Evolutionary conservation across 2,797 vertebrate species (phyloP).

Genomic region (Enteromius thamalakanensis): DNA sequence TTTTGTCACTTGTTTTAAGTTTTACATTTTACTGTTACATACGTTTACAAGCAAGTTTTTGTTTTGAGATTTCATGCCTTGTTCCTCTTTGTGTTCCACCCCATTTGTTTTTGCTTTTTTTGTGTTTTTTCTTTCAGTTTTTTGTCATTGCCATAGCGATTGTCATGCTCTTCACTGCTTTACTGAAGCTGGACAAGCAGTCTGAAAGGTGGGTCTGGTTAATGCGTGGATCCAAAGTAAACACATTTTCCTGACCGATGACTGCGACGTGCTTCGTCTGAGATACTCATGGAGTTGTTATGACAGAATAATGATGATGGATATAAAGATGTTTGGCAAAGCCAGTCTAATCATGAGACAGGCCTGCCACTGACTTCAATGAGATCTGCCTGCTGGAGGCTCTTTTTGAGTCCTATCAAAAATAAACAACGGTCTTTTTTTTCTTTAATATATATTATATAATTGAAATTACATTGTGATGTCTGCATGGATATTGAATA

Average conservation of each 20-base stretch:
- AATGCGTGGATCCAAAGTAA: conserved; percentile 49
- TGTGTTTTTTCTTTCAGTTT: conserved; percentile 85
- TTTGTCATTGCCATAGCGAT: conserved; percentile 80
- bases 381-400: conserved; percentile 20
- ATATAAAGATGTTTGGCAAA: conserved; percentile 61
- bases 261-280: conserved; percentile 19
- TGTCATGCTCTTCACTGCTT: conserved; percentile 80
- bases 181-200: conserved; percentile 69
- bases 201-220: conserved; percentile 84
- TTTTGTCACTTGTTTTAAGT: conserved; percentile 56
- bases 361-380: conserved; percentile 59
- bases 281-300: conserved; percentile 60
- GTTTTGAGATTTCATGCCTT: conserved; percentile 62
- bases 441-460: conserved; percentile 19
- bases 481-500: conserved; percentile 24
- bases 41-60: conserved; percentile 55
- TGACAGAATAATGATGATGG: conserved; percentile 50
- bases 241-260: conserved; percentile 32
- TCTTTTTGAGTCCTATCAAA: conserved; percentile 21
- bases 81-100: conserved; percentile 73
- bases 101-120: conserved; percentile 64
- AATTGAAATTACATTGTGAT: conserved; percentile 24
- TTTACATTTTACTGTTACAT: conserved; percentile 18
- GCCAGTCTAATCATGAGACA: conserved; percentile 59
- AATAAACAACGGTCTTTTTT: conserved; percentile 19